These are phyloP conservation scores for Rhynchophorus ferrugineus DNA, from an alignment of 1,140 invertebrate species.

Conservation along the genomic window DNA sequence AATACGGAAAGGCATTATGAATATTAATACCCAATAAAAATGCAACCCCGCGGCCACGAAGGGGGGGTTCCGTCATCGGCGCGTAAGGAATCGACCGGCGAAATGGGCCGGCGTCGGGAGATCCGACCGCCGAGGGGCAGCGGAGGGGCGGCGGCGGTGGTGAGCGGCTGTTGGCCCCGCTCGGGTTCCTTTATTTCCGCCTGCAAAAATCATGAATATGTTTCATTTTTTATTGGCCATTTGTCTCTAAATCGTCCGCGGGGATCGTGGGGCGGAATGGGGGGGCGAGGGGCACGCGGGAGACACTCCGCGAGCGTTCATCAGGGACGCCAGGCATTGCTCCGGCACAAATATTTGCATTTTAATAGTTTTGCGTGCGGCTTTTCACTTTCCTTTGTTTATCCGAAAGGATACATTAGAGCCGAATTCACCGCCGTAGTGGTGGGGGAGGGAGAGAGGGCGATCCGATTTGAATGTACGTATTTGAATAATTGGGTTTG, in stretches of 20 bases:
- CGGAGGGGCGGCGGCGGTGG: conserved; percentile 27
- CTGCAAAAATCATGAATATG: conserved; percentile 42
- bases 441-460: too few relatives aligned
- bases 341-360: conserved; percentile 36
- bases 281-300: background rate
- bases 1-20: conserved; percentile 26
- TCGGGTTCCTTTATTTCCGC: too few relatives aligned
- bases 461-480: too few relatives aligned
- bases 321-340: conserved; percentile 4
- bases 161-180: conserved; percentile 35
- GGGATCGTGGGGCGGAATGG: conserved; percentile 11
- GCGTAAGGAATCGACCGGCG: conserved; percentile 21
- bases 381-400: conserved; percentile 29
- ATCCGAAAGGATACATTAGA: conserved; percentile 25
- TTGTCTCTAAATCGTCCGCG: conserved; percentile 32
- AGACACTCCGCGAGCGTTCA: background rate
- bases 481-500: too few relatives aligned
- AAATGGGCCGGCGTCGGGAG: background rate
- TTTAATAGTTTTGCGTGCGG: conserved; percentile 35
- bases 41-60: conserved; percentile 20
- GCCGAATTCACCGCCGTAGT: too few relatives aligned
- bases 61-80: conserved; percentile 22
- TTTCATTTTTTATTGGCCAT: conserved; percentile 42
- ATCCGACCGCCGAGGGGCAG: conserved; percentile 13
- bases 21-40: conserved; percentile 31